Evolutionary conservation across 2,113 vertebrate species (phyloP).

Genomic region (Cyrtonyx montezumae): DNA sequence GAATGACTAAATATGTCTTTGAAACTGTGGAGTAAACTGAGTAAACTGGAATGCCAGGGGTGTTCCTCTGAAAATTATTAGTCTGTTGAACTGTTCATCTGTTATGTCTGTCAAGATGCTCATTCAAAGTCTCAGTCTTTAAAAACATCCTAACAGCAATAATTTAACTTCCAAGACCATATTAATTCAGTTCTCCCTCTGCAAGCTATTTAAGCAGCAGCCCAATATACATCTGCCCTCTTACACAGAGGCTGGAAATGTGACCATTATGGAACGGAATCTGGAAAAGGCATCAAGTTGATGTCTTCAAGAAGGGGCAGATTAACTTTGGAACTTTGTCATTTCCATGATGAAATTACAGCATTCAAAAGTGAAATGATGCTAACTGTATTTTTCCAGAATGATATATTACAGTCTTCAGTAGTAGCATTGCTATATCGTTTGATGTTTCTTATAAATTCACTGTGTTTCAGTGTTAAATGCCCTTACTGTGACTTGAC

Average conservation of each 20-base stretch:
- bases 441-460: background rate
- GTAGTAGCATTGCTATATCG: background rate
- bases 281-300: background rate
- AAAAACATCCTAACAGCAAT: background rate
- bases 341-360: background rate
- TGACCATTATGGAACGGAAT: background rate
- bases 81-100: background rate
- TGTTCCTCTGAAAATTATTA: background rate
- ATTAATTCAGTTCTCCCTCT: background rate
- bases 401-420: background rate
- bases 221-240: slow-evolving; percentile 7
- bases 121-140: background rate
- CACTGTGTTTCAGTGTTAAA: background rate
- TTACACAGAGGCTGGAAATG: background rate
- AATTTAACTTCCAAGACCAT: slow-evolving; percentile 1
- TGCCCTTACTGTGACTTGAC: background rate
- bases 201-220: background rate
- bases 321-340: slow-evolving; percentile 16
- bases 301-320: background rate
- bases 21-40: background rate
- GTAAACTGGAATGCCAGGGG: background rate
- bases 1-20: background rate
- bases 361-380: background rate
- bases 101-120: background rate
- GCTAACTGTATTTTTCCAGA: background rate